phyloP scores from a whole-genome alignment of 2,113 vertebrate genomes.

The Azemiops feae region DNA sequence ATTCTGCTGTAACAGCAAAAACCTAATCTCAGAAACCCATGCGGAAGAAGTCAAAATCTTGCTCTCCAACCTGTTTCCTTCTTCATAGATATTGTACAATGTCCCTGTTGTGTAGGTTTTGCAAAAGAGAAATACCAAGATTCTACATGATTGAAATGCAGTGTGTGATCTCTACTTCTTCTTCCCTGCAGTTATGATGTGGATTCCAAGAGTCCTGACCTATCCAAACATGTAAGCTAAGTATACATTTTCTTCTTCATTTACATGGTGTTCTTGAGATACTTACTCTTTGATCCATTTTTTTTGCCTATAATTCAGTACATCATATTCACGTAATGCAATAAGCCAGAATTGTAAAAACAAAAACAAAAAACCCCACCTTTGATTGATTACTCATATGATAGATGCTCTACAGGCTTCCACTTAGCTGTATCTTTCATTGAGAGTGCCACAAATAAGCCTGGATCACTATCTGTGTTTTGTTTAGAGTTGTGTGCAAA shows the following conservation, averaged over 20 bases:
- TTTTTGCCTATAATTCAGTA: neutral
- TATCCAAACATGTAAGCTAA: conserved; percentile 92
- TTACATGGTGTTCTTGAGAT: neutral
- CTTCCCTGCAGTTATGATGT: conserved; percentile 84
- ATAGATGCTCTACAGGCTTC: neutral
- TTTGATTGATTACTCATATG: neutral
- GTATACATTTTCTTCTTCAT: neutral
- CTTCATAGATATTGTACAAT: neutral
- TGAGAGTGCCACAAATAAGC: neutral
- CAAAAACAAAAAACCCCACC: rapidly evolving
- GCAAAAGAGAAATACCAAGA: neutral
- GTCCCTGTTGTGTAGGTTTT: neutral
- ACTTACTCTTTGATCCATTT: neutral
- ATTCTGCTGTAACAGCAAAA: neutral
- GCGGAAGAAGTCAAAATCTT: neutral
- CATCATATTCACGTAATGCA: neutral
- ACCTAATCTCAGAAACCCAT: neutral
- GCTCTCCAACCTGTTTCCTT: neutral
- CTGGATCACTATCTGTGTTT: neutral
- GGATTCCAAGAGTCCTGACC: conserved; percentile 93
- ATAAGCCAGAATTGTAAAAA: neutral
- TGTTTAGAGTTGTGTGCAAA: neutral
- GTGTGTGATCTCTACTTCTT: conserved; percentile 14
- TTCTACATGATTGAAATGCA: neutral
- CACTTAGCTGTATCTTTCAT: neutral